Evolutionary conservation across 2,888 invertebrate genomes (phyloP).

Genomic region (Fragum sueziense): DNA sequence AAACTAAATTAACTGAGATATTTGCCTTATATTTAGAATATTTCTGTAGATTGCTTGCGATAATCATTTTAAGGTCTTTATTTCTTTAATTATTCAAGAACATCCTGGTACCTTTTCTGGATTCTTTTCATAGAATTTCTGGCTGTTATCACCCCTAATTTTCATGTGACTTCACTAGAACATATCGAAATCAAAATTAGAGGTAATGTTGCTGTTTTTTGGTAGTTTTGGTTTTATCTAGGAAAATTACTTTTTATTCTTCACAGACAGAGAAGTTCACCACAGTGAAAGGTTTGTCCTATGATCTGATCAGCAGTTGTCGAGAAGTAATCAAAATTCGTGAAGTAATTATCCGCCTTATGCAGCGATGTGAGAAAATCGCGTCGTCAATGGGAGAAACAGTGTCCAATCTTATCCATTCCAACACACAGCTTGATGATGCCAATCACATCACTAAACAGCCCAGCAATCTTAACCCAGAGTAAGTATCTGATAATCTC

Average conservation of each 20-base stretch:
- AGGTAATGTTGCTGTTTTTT: too few species aligned
- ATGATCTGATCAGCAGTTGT: conserved; percentile 91
- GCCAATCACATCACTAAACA: conserved; percentile 86
- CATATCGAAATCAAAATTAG: too few species aligned
- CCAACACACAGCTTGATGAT: conserved; percentile 78
- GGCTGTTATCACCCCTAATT: too few species aligned
- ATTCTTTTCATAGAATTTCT: too few species aligned
- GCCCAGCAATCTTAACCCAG: conserved; percentile 87
- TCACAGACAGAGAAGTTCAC: conserved; percentile 85
- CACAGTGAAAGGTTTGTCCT: conserved; percentile 86
- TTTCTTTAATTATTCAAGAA: too few species aligned
- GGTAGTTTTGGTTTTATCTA: too few species aligned
- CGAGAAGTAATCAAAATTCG: conserved; percentile 87
- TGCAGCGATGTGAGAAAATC: conserved; percentile 93
- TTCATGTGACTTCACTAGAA: too few species aligned
- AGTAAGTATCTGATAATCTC: conserved; percentile 84
- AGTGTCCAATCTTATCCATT: conserved; percentile 86
- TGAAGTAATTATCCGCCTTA: conserved; percentile 89
- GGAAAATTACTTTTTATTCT: neutral
- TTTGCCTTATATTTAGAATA: too few species aligned
- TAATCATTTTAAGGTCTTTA: too few species aligned
- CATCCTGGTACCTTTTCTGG: too few species aligned
- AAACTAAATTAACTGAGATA: too few species aligned
- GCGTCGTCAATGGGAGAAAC: conserved; percentile 91
- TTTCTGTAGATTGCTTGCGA: too few species aligned